Evolutionary conservation across 1,140 invertebrate genomes (phyloP).

Genomic region (Zaprionus ornatus): DNA sequence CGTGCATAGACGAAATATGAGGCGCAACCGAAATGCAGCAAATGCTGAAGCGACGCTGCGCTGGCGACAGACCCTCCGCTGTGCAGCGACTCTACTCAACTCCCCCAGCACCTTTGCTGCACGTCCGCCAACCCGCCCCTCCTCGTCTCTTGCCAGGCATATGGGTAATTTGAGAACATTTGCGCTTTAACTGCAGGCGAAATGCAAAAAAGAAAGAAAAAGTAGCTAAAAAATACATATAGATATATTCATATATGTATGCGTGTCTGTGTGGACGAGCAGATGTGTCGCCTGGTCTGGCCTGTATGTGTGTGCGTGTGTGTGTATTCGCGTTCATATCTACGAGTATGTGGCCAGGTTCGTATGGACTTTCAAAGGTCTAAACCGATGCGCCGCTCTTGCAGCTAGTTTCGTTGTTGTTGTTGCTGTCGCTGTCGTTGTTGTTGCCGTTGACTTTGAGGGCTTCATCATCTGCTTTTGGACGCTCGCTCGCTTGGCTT

Average conservation of each 20-base stretch:
- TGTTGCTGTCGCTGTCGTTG: conserved; percentile 29
- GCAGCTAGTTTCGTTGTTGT: conserved; percentile 46
- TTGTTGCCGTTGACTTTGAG: conserved; percentile 72
- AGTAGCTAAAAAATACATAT: conserved; percentile 47
- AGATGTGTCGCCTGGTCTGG: conserved; percentile 64
- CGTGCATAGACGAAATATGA: conserved; percentile 78
- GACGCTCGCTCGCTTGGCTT: conserved; percentile 63
- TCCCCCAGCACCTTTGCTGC: conserved; percentile 11
- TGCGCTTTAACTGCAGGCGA: conserved; percentile 77
- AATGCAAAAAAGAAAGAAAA: conserved; percentile 48
- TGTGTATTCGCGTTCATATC: conserved; percentile 29
- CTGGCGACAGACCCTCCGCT: conserved; percentile 37
- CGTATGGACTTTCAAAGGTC: conserved; percentile 75
- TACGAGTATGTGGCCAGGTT: conserved; percentile 43
- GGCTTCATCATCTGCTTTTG: conserved; percentile 81
- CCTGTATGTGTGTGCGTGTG: conserved; percentile 19
- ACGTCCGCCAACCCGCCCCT: not conserved
- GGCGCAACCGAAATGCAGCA: conserved; percentile 75
- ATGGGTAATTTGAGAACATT: conserved; percentile 81
- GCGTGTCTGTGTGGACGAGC: conserved; percentile 3
- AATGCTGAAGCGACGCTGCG: conserved; percentile 47
- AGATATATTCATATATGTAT: conserved; percentile 17
- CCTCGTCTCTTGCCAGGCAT: conserved; percentile 43
- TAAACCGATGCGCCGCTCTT: conserved; percentile 75
- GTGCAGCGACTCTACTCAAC: not conserved